A percentile compares a stretch with the other conserved stretches of the same genome.
These are phyloP conservation scores for Lepisosteus oculatus DNA, from an alignment of 2,113 vertebrate genomes.

Conservation along the genomic window DNA sequence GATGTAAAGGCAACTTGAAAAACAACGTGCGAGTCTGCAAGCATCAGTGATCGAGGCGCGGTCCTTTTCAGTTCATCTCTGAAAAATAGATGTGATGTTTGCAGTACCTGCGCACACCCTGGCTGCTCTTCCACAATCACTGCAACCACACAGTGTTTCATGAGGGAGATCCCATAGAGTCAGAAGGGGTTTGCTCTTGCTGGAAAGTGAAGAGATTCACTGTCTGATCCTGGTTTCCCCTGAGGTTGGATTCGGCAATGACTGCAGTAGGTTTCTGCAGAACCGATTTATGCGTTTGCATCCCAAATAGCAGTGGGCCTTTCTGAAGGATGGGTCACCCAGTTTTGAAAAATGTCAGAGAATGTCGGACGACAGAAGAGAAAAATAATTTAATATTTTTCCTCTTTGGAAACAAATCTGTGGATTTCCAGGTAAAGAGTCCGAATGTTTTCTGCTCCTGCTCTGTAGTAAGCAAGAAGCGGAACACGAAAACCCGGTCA, in stretches of 20 bases:
- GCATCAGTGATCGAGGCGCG: not conserved
- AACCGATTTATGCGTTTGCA: conserved; percentile 8
- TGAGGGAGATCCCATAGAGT: conserved; percentile 35
- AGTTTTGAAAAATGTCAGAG: too few relatives aligned
- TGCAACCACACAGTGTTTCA: conserved; percentile 63
- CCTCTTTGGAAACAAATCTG: too few relatives aligned
- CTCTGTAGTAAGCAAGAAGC: too few relatives aligned
- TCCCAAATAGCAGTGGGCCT: too few relatives aligned
- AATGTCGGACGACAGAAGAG: too few relatives aligned
- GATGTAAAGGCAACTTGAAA: not conserved
- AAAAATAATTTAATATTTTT: too few relatives aligned
- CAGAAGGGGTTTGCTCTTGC: conserved; percentile 34
- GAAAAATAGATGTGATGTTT: not conserved
- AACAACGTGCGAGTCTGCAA: not conserved
- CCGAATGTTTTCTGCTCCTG: too few relatives aligned
- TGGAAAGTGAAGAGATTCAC: conserved; percentile 32
- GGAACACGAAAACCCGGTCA: too few relatives aligned
- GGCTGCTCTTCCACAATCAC: conserved; percentile 41
- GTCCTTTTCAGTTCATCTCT: not conserved
- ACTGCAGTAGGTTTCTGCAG: conserved; percentile 25
- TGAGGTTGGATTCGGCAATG: conserved; percentile 25
- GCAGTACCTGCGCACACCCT: conserved; percentile 40
- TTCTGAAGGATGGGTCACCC: too few relatives aligned
- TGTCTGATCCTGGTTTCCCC: conserved; percentile 41
- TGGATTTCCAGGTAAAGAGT: too few relatives aligned